Evolutionary conservation across 2,797 vertebrate species (phyloP), one percentile per base, ranked within the genome.

Genomic region (Lycodopsis pacificus): DNA sequence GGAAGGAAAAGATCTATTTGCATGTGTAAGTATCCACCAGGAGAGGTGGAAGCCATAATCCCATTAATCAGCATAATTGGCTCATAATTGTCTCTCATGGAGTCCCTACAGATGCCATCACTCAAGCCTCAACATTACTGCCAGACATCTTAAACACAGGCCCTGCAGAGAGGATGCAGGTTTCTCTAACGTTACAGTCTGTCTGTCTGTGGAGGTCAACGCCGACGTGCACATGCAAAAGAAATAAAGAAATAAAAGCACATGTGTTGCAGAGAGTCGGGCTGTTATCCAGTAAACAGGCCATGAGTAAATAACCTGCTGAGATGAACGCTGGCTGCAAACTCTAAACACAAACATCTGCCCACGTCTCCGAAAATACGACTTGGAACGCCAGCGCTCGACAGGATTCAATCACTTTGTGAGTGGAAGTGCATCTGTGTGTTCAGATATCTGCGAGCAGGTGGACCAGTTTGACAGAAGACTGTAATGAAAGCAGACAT

Each of bases 41-140:
- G 86, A 89, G 82, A 86, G 83, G 79, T 81, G 27, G 63, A 53
- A 75, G 79, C 86, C 75, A 71, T 89, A 93, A 94, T 94, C 90
- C 86, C 80, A 91, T 92, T 92, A 92, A 93, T 93, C 92, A 88
- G 80, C 71, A 77, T 93, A 93, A 93, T 86, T 92, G 85, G 74
- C 73, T 82, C 82, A 79, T 93, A 91, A 94, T 92, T 92, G 83
- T 74, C 84, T 80, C 88, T 89, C 84, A 83, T 92, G 88, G 89
- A 73, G 70, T 84, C 85, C 86, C 89, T 64, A 51, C 90, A 91
- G 92, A 93, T 86, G 89, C 67, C 90, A 89, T 91, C 87, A 84
- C 72, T 91, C 88, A 86, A 88, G 81, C 57, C 57, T 88, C 81
- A 77, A 72, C 54, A 20, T 81, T 76, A 70, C 17, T 82, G 73